Conservation (phyloP, 2,888 invertebrate species). For the Punctoribates punctum region DNA sequence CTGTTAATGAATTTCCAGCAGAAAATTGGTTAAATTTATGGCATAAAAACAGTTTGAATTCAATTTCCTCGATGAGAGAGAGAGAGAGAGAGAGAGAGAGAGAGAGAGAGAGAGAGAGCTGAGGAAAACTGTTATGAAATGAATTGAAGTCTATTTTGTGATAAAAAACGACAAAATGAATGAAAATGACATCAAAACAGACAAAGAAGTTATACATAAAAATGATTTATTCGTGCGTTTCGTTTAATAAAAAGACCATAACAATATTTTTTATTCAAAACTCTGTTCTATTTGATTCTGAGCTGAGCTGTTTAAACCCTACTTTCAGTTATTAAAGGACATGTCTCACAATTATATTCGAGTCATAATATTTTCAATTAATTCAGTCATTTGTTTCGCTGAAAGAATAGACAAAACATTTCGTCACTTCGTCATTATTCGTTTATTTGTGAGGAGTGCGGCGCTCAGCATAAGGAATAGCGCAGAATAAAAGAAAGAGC, state of each 20-base stretch:
- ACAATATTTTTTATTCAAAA: background rate
- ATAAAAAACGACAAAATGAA: background rate
- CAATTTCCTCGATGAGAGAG: background rate
- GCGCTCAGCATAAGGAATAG: too few species aligned
- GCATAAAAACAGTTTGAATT: background rate
- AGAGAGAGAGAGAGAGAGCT: constrained; percentile 13
- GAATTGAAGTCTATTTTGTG: too few species aligned
- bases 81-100: background rate
- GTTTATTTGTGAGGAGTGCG: too few species aligned
- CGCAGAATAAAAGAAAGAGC: too few species aligned
- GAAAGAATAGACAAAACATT: too few species aligned
- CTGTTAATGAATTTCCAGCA: background rate
- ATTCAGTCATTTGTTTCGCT: too few species aligned
- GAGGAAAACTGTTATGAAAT: too few species aligned
- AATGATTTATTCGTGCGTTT: background rate
- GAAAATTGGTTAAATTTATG: background rate
- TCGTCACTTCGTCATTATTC: too few species aligned
- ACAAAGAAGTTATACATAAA: background rate
- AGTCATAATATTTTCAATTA: too few species aligned
- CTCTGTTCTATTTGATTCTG: background rate
- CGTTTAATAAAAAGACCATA: background rate
- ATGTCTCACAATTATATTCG: too few species aligned
- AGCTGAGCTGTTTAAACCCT: too few species aligned
- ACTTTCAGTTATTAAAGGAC: too few species aligned
- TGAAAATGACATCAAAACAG: background rate